Evolutionary conservation across 23 tunicate species (phyloP), one percentile per base, ranked within the genome.

Genomic region (Diplosoma virens): DNA sequence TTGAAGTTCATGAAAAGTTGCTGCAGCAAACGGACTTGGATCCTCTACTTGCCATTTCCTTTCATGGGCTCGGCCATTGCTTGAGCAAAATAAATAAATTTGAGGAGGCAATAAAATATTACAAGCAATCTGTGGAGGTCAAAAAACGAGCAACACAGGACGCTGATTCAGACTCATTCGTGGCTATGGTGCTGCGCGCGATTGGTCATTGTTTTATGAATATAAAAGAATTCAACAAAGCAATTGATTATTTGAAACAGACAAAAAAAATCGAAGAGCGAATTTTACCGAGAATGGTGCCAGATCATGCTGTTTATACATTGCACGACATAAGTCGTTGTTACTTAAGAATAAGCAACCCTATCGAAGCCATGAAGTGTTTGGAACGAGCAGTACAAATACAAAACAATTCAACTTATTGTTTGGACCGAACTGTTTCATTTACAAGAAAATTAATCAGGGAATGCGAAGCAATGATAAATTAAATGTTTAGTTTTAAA

Each of bases 31-130:
- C 35, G 9, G 70, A 63, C 70, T 26, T 3, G 9, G 35, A 63
- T 63, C 3, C 4, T 7, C 7, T 6, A 6, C 7, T 25, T 63
- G 70, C 70, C 29, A 6, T 29, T n/a, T 26, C 70, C 29, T n/a
- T 63, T 3, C 33, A 63, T 30, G 70, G 29, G n/a, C 14, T 63
- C 16, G 70, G 70, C 29, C 70, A 30, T 25, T 63, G 70, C 35
- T 63, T 63, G 11, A 6, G 9, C 9, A 63, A 63, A 27, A 29
- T 30, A 30, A 7, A 28, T 63, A 7, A 63, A 3, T 29, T 29
- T 7, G 20, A 3, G 29, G 70, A 63, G 3, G 70, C 70, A 27
- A 4, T 25, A 63, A 63, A 63, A 7, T 25, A 63, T 25, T 29
- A 26, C 70, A 16, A 63, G 20, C 33, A 25, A 25, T 26, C 70